Evolutionary conservation across 2,888 invertebrate species (phyloP), one percentile per base, ranked within the genome.

Genomic region (Sarcophaga variegata): DNA sequence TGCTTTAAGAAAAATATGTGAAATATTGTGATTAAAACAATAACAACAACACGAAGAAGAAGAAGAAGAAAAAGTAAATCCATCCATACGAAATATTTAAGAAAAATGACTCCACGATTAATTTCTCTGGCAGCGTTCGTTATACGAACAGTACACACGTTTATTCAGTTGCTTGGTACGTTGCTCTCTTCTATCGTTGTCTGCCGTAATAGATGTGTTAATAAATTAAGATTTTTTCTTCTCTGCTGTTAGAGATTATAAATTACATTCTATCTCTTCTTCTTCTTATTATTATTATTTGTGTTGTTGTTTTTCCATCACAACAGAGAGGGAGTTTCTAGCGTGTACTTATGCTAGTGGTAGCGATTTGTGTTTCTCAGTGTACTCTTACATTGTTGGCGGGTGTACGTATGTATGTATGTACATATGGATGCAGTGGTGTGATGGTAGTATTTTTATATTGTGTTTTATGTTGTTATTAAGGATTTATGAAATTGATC

Each of bases 181-280:
- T 45, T 62, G 54, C 54, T 54, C 14, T 4, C 14, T 54, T 45
- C 14, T 10, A 22, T 49, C 45, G 10, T 47, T 49, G 20, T 20
- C 22, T 27, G 45, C 22, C 25, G 66, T 83, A 83, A 86, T 80
- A 59, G 76, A 83, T 83, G 86, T 64, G 83, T 77, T 80, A 77
- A 81, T 86, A 80, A 86, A 83, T 74, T 80, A 69, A 69, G 76
- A 81, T 81, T 76, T 75, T 47, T 67, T 72, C 75, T 49, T 49
- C 2, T 17, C 4, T 54, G 2, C 12, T 14, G 54, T 14, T 10
- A 69, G 22, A 77, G 70, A 81, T 75, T 70, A 74, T 63, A 85
- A 70, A 71, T 80, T 76, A 47, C 74, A 59, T 63, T 63, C 17
- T 17, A 49, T 22, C 14, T 25, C n/a, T 49, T 70, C n/a, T 27